phyloP scores from a whole-genome alignment of 2,113 vertebrate species.

The Anarhynchus alexandrinus region DNA sequence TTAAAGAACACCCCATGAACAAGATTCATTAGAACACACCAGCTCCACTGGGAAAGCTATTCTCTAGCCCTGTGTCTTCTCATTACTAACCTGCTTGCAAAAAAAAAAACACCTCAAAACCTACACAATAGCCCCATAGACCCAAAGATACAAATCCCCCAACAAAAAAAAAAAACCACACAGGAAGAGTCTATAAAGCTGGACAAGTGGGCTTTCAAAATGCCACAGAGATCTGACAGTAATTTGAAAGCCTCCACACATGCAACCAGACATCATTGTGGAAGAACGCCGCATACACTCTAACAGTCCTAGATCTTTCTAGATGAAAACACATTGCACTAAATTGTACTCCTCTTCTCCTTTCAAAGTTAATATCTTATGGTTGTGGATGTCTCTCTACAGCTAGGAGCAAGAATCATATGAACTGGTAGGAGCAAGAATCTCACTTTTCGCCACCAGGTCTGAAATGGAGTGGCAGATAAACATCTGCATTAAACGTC shows the following conservation, averaged over 20 bases:
- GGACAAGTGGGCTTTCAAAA: not conserved
- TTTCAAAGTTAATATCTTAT: not conserved
- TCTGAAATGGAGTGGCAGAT: not conserved
- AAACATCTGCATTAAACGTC: not conserved
- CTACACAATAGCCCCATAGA: not conserved
- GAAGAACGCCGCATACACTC: not conserved
- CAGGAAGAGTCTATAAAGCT: not conserved
- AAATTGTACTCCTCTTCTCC: not conserved
- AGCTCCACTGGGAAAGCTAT: not conserved
- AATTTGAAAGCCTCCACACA: not conserved
- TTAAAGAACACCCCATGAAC: not conserved
- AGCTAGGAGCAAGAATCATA: not conserved
- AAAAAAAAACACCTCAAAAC: accelerated
- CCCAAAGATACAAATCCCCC: not conserved
- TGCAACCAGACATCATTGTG: not conserved
- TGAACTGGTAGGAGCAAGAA: not conserved
- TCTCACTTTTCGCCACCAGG: not conserved
- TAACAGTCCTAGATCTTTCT: not conserved
- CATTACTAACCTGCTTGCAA: not conserved
- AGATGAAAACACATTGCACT: not conserved
- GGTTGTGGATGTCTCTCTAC: not conserved
- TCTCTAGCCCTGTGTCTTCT: not conserved
- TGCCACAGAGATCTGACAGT: not conserved
- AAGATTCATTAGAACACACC: not conserved
- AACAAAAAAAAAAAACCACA: not conserved